Base-by-base conservation (phyloP, 2,113 vertebrate genomes). In the Zosterops borbonicus region DNA sequence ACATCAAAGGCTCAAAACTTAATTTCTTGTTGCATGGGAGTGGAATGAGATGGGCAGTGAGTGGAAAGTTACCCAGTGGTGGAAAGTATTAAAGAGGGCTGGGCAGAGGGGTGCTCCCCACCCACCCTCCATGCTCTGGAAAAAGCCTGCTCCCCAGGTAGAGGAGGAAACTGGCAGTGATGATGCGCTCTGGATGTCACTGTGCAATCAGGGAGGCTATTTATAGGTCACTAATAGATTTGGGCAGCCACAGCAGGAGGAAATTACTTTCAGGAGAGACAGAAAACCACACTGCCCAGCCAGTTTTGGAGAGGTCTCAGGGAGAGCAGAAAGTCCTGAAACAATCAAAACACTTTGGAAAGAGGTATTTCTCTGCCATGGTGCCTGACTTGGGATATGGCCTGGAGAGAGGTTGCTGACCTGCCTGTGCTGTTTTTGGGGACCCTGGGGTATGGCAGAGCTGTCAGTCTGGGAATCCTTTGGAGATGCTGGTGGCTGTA, bases 171-270 rank as follows among this genome's bases (percentile, higher is more conserved):
- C 85, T 60, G 78, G 67, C 8, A 3, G 52, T 18, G 74, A 58
- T 31, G n/a, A 47, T 56, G 55, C 0, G 6, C 56, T 87, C 71
- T 9, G 18, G 82, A 84, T 87, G 92, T 87, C 95, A 81, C 89
- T 28, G 4, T 95, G 95, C 83, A 86, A 90, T 93, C 91, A 87
- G 65, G 52, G 68, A 53, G 35, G 60, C 73, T 96, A 58, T 97
- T 97, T 93, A 87, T 91, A 94, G 89, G 70, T 85, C 9, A 6
- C 19, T 79, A 91, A 95, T 95, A 87, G 83, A 95, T 96, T 83
- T 81, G 85, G 92, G 69, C 65, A 29, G 94, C 25, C 81, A 70
- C 74, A 74, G 60, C 53, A 84, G 90, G 50, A 97, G 94, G 93
- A 97, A 97, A 96, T 86, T 39, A 71, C 82, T 95, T 95, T 89